phyloP scores from a whole-genome alignment of 2,113 vertebrate species.

The Dromiciops gliroides region DNA sequence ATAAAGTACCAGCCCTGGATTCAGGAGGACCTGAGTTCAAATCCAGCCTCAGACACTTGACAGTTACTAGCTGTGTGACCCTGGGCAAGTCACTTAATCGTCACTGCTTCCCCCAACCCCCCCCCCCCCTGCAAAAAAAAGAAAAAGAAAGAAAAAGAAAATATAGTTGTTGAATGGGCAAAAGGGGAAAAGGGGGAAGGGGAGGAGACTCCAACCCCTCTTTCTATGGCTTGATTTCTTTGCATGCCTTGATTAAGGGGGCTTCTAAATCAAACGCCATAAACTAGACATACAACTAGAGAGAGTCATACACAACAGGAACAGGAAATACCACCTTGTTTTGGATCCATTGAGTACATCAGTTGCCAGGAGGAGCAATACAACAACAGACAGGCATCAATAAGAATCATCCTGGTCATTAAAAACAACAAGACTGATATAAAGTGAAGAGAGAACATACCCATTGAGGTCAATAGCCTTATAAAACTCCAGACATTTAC shows the following conservation, averaged over 20 bases:
- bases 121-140: too few relatives aligned
- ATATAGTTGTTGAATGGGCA: background rate
- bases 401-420: background rate
- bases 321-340: background rate
- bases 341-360: background rate
- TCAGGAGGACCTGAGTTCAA: too few relatives aligned
- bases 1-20: too few relatives aligned
- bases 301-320: background rate
- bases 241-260: background rate
- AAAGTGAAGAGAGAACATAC: conserved; percentile 50
- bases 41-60: too few relatives aligned
- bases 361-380: background rate
- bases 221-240: background rate
- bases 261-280: background rate
- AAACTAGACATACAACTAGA: background rate
- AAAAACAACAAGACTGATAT: background rate
- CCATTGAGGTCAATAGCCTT: conserved; percentile 79
- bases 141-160: too few relatives aligned
- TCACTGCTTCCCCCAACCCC: too few relatives aligned
- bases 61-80: too few relatives aligned
- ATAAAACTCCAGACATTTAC: conserved; percentile 83
- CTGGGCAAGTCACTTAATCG: too few relatives aligned
- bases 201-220: background rate
- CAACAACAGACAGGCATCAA: background rate
- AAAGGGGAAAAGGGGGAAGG: background rate